These are phyloP conservation scores for Nipponacmea schrenckii DNA, from an alignment of 2,888 invertebrate genomes.

Conservation along the genomic window DNA sequence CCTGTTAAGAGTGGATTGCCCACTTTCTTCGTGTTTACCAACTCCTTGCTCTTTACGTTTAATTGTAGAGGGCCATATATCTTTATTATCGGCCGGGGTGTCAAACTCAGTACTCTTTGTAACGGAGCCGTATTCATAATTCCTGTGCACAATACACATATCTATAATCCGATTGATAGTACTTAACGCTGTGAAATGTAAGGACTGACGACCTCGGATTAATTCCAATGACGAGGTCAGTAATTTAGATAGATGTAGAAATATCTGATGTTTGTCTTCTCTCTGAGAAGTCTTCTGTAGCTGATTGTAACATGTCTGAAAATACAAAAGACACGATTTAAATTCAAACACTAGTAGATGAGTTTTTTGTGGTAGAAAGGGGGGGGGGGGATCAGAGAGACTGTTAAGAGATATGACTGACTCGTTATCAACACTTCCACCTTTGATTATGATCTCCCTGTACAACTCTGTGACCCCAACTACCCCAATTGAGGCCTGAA, in stretches of 20 bases:
- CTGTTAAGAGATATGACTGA: too few relatives aligned
- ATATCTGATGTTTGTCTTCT: constrained; percentile 59
- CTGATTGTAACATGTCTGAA: constrained; percentile 58
- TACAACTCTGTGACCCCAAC: too few relatives aligned
- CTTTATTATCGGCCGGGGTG: constrained; percentile 16
- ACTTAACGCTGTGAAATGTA: constrained; percentile 74
- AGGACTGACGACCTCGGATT: constrained; percentile 72
- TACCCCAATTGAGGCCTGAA: too few relatives aligned
- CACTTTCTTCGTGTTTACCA: constrained; percentile 7
- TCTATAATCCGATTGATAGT: constrained; percentile 73
- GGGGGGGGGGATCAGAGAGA: not conserved
- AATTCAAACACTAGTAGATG: not conserved
- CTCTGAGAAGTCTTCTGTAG: constrained; percentile 40
- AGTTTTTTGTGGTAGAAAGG: not conserved
- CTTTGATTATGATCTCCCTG: too few relatives aligned
- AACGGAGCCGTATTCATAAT: constrained; percentile 56
- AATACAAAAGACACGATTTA: constrained; percentile 3
- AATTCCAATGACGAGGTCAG: constrained; percentile 72
- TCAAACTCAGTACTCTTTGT: constrained; percentile 28
- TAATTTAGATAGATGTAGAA: constrained; percentile 70
- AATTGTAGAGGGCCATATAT: constrained; percentile 10
- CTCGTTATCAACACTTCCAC: too few relatives aligned
- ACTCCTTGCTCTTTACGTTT: constrained; percentile 13
- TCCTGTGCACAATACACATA: constrained; percentile 69
- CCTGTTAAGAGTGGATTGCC: constrained; percentile 29